Evolutionary conservation across 2,797 vertebrate species (phyloP).

Genomic region (Molossus alvarezi): DNA sequence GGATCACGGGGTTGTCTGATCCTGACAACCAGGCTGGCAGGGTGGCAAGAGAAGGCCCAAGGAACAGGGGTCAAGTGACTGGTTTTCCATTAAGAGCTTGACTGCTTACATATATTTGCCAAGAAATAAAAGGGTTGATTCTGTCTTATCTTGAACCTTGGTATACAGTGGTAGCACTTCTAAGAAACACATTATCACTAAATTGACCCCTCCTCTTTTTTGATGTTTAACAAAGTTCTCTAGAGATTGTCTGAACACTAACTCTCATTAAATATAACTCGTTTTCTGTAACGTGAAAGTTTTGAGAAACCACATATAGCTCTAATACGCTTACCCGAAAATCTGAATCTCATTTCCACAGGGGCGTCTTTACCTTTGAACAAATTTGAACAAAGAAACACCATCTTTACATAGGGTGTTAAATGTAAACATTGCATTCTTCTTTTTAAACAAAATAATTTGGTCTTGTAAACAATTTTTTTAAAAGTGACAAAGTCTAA

Average conservation of each 20-base stretch:
- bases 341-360: neutral
- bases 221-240: slow-evolving; percentile 35
- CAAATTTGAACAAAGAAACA: slow-evolving; percentile 12
- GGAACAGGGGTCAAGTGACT: neutral
- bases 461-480: neutral
- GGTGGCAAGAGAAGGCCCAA: neutral
- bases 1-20: neutral
- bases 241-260: neutral
- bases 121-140: slow-evolving; percentile 27
- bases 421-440: neutral
- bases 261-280: neutral
- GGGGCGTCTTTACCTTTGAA: neutral
- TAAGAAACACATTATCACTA: neutral
- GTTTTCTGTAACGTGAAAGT: neutral
- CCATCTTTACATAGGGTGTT: neutral
- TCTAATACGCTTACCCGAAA: slow-evolving; percentile 31
- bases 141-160: slow-evolving; percentile 42
- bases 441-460: slow-evolving; percentile 61
- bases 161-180: neutral
- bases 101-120: slow-evolving; percentile 8
- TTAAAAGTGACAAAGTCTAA: neutral
- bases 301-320: neutral
- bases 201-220: neutral
- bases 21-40: neutral
- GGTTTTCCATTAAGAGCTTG: neutral